Conservation (phyloP, 2,113 vertebrate genomes). For the Calidris pugnax region DNA sequence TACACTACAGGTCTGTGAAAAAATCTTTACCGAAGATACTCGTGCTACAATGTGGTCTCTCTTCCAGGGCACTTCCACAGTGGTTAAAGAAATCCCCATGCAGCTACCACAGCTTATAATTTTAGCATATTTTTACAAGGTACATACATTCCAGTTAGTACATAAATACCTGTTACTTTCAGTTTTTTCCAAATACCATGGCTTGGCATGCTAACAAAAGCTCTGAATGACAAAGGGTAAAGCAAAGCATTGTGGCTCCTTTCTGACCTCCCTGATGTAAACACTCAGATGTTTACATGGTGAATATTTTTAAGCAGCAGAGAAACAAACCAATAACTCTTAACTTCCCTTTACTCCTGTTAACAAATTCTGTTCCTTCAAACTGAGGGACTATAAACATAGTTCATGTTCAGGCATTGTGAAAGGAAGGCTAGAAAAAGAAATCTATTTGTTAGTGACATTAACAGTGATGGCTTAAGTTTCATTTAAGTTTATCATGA, state of each 20-base stretch:
- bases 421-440: constrained; percentile 28
- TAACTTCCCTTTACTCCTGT: constrained; percentile 10
- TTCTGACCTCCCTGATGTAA: not conserved
- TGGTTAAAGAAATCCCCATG: not conserved
- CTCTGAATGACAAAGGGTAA: not conserved
- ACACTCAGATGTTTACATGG: not conserved
- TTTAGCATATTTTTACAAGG: not conserved
- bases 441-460: constrained; percentile 34
- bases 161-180: not conserved
- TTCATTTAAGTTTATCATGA: constrained; percentile 63
- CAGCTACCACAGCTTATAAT: not conserved
- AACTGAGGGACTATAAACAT: not conserved
- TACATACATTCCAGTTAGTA: not conserved
- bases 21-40: not conserved
- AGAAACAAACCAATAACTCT: not conserved
- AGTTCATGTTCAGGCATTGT: not conserved
- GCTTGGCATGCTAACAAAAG: not conserved
- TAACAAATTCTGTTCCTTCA: not conserved
- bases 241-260: not conserved
- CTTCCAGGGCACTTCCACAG: not conserved
- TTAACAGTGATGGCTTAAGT: constrained; percentile 3
- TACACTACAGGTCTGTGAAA: not conserved
- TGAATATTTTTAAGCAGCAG: not conserved
- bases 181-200: not conserved
- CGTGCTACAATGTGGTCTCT: not conserved